These are phyloP conservation scores for Gymnoscopelus braueri DNA, from an alignment of 2,797 vertebrate genomes.

Conservation along the genomic window DNA sequence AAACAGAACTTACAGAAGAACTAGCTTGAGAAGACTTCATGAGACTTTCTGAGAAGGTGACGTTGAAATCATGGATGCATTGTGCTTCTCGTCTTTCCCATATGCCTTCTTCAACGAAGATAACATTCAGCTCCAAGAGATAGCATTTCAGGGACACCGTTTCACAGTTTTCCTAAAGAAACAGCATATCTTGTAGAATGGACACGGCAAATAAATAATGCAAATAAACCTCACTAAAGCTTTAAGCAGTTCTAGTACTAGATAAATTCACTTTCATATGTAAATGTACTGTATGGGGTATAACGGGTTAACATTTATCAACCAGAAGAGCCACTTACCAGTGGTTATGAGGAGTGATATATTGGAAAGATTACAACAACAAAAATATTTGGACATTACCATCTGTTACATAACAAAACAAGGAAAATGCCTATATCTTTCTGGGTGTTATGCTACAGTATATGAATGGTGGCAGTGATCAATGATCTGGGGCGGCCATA, in stretches of 20 bases:
- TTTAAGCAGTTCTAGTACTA: not conserved
- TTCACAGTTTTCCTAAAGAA: conserved; percentile 62
- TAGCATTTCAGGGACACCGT: conserved; percentile 67
- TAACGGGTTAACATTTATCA: not conserved
- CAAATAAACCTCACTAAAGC: not conserved
- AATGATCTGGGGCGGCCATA: no score
- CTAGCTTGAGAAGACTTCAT: accelerated
- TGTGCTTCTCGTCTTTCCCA: accelerated
- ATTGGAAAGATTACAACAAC: no score
- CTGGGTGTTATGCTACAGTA: no score
- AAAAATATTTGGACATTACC: no score
- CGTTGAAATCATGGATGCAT: conserved; percentile 25
- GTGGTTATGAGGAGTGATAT: no score
- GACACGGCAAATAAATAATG: not conserved
- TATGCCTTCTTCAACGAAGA: conserved; percentile 55
- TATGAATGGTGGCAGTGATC: no score
- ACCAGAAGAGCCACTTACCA: not conserved
- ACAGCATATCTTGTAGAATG: conserved; percentile 17
- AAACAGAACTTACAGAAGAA: conserved; percentile 45
- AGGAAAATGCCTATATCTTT: no score
- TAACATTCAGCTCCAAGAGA: conserved; percentile 72
- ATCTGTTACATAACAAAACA: no score
- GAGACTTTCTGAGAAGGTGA: accelerated
- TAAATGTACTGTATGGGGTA: not conserved
- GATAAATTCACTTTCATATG: not conserved